These are phyloP conservation scores for Coelogynopora nodosa DNA, from an alignment of 2,888 invertebrate species.

Conservation along the genomic window DNA sequence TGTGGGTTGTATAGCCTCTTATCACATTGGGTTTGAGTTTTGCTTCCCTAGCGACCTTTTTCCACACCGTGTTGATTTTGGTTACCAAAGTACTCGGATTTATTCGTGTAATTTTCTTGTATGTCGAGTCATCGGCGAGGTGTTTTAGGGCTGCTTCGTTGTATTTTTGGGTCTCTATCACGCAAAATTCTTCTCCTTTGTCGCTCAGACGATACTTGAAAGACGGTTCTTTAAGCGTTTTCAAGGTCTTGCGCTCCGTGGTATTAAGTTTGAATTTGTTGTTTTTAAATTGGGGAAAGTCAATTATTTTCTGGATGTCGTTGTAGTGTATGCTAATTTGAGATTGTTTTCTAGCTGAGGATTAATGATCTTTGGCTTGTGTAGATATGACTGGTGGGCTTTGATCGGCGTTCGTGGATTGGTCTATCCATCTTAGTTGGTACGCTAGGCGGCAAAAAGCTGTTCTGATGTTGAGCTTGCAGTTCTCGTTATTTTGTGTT, in stretches of 20 bases:
- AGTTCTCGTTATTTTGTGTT: neutral
- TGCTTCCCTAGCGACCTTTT: neutral
- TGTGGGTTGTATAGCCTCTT: conserved; percentile 20
- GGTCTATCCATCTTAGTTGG: conserved; percentile 15
- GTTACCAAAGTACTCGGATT: conserved; percentile 1
- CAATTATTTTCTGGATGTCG: conserved; percentile 18
- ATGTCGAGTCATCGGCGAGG: neutral
- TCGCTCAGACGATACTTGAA: conserved; percentile 15
- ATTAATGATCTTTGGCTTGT: neutral
- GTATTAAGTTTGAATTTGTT: conserved; percentile 1
- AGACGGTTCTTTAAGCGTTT: neutral
- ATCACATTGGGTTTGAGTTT: conserved; percentile 6
- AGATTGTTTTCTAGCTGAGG: conserved; percentile 19
- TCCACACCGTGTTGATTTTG: conserved; percentile 32
- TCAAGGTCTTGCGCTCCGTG: conserved; percentile 2
- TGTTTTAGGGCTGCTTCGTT: conserved; percentile 32
- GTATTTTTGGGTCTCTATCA: conserved; percentile 27
- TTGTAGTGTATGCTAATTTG: conserved; percentile 5
- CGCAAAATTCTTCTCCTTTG: conserved; percentile 33
- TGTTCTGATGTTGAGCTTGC: conserved; percentile 24
- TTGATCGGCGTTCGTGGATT: conserved; percentile 9
- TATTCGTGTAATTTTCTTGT: neutral
- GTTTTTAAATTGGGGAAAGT: conserved; percentile 18
- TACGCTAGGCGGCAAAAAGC: conserved; percentile 1
- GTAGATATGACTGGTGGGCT: neutral